phyloP scores from a whole-genome alignment of 1,140 invertebrate genomes.

The Calosoma granatense region DNA sequence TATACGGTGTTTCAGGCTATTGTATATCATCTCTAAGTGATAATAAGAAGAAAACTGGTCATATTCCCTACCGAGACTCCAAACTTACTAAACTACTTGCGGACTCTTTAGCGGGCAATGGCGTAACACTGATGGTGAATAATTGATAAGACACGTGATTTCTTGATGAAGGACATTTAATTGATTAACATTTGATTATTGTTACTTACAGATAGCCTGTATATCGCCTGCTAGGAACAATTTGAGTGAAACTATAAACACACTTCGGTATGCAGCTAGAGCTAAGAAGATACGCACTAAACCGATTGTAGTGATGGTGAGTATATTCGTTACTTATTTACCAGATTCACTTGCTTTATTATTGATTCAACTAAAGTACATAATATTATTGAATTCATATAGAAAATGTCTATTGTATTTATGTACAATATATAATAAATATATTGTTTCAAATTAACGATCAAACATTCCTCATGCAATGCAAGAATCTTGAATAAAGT shows the following conservation, averaged over 20 bases:
- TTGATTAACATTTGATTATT: conserved; percentile 8
- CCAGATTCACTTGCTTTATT: conserved; percentile 22
- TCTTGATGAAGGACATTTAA: conserved; percentile 6
- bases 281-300: conserved; percentile 83
- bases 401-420: too few species aligned
- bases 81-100: conserved; percentile 87
- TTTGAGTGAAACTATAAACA: conserved; percentile 83
- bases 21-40: conserved; percentile 88
- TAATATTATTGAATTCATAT: too few species aligned
- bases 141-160: not conserved
- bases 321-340: conserved; percentile 21
- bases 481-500: too few species aligned
- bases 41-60: conserved; percentile 63
- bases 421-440: too few species aligned
- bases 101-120: conserved; percentile 89
- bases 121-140: conserved; percentile 82
- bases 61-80: conserved; percentile 89
- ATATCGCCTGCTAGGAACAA: conserved; percentile 80
- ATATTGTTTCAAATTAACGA: too few species aligned
- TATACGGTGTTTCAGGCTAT: too few species aligned
- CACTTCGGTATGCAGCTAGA: conserved; percentile 75
- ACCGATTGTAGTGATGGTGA: conserved; percentile 86
- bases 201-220: conserved; percentile 81
- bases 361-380: not conserved
- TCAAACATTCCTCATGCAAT: too few species aligned